A percentile compares a stretch with the other conserved stretches of the same genome.
Conservation (phyloP, 2,797 vertebrate species). For the Coracias cyanogaster region DNA sequence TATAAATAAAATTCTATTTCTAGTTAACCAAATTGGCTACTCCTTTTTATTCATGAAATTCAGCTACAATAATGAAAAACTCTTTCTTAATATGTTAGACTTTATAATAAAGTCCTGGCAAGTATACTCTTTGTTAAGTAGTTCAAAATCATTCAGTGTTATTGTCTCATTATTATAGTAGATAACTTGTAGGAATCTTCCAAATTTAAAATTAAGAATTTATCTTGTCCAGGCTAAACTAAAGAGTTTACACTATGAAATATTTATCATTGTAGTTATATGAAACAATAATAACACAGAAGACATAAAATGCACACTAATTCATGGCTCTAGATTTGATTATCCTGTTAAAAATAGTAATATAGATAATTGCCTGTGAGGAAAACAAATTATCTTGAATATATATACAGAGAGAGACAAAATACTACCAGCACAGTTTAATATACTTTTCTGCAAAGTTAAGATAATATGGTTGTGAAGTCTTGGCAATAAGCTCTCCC, state of each 20-base stretch:
- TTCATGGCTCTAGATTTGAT: neutral
- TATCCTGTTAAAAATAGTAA: neutral
- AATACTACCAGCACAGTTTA: neutral
- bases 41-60: neutral
- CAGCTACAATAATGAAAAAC: neutral
- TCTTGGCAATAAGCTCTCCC: neutral
- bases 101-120: neutral
- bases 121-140: neutral
- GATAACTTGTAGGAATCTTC: neutral
- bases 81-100: neutral
- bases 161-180: neutral
- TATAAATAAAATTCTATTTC: neutral
- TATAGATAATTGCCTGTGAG: neutral
- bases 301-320: neutral
- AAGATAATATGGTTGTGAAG: neutral
- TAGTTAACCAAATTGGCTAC: neutral
- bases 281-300: neutral
- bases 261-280: neutral
- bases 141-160: neutral
- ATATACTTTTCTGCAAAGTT: neutral
- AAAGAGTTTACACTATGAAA: neutral
- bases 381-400: neutral
- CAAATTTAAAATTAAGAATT: neutral
- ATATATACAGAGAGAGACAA: neutral
- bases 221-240: neutral